phyloP scores from a whole-genome alignment of 2,888 invertebrate species.

The Pseudoips prasinana region DNA sequence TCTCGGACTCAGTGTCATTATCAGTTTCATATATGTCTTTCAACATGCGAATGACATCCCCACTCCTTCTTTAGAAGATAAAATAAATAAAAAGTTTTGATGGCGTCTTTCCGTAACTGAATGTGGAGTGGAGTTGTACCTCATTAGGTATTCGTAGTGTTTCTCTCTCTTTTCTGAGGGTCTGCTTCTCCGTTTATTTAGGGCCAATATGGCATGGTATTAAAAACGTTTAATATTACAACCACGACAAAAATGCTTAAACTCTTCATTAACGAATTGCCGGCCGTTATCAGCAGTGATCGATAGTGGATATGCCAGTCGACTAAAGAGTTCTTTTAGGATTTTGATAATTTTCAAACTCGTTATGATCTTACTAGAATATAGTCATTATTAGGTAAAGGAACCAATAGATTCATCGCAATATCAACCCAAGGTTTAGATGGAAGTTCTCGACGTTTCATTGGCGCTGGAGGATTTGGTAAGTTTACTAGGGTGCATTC shows the following conservation, averaged over 20 bases:
- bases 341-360: conserved; percentile 13
- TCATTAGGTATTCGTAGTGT: conserved; percentile 18
- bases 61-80: conserved; percentile 16
- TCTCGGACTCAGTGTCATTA: conserved; percentile 21
- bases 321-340: conserved; percentile 22
- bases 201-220: conserved; percentile 32
- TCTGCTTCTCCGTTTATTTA: conserved; percentile 36
- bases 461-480: neutral
- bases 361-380: conserved; percentile 16
- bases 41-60: conserved; percentile 25
- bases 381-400: conserved; percentile 20
- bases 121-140: conserved; percentile 36
- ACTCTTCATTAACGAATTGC: conserved; percentile 27
- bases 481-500: neutral
- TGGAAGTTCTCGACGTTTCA: conserved; percentile 2
- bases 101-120: conserved; percentile 27
- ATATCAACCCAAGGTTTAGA: conserved; percentile 19
- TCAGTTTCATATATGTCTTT: conserved; percentile 1
- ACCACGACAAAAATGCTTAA: conserved; percentile 16
- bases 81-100: too few relatives aligned
- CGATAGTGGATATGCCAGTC: conserved; percentile 19
- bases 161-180: conserved; percentile 31
- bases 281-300: conserved; percentile 30
- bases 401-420: conserved; percentile 25
- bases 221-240: conserved; percentile 18